These are phyloP conservation scores for Strigamia maritima DNA, from an alignment of 2,888 invertebrate species.

Conservation along the genomic window DNA sequence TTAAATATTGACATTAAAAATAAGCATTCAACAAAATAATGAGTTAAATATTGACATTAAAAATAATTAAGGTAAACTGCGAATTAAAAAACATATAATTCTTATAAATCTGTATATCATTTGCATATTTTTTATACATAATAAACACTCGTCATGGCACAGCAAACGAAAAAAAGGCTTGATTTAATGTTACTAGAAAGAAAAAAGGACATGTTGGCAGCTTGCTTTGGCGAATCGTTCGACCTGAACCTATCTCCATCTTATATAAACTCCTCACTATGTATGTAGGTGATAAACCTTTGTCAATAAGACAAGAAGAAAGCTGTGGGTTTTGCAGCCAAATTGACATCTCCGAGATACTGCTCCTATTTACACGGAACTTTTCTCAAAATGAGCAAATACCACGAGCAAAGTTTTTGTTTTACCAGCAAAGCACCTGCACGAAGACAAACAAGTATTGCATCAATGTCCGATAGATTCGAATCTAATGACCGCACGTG, in stretches of 20 bases:
- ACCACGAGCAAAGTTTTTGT: background rate
- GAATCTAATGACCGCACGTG: background rate
- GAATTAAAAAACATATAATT: background rate
- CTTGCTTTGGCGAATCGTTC: conserved; percentile 6
- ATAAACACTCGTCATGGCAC: no score
- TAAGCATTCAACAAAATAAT: no score
- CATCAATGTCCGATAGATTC: conserved; percentile 2
- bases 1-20: background rate
- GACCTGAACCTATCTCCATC: background rate
- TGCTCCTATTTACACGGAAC: background rate
- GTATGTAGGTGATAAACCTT: background rate
- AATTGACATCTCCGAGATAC: background rate
- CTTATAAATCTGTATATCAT: no score
- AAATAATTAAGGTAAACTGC: no score
- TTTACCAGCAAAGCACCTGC: background rate
- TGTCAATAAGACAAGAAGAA: background rate
- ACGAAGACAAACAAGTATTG: background rate
- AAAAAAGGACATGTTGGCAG: background rate
- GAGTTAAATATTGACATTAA: background rate
- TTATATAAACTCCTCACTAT: conserved; percentile 10
- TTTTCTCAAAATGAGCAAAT: background rate
- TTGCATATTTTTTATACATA: no score
- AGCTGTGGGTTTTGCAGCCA: background rate
- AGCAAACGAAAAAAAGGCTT: conserved; percentile 10
- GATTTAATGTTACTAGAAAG: conserved; percentile 27